Percentiles rank a stretch among this genome's conserved stretches.
Conservation (phyloP, 2,113 vertebrate species). For the Erinaceus europaeus region DNA sequence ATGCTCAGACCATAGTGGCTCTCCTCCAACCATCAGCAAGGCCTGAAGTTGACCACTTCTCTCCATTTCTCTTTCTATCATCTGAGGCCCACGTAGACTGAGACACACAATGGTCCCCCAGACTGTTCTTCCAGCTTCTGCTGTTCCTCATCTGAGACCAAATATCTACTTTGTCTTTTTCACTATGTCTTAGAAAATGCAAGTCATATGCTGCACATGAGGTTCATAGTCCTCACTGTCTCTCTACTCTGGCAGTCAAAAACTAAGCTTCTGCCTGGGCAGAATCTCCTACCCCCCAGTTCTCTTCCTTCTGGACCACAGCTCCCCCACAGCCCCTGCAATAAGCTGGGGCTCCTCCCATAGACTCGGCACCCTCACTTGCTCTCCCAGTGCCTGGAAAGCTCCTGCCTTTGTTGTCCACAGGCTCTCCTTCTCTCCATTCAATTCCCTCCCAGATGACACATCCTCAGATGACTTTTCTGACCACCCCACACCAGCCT, state of each 20-base stretch:
- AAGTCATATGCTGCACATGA: neutral
- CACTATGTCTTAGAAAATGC: neutral
- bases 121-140: neutral
- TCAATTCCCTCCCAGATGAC: neutral
- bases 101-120: neutral
- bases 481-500: neutral
- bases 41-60: neutral
- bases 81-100: neutral
- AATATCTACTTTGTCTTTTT: neutral
- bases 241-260: neutral
- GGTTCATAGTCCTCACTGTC: neutral
- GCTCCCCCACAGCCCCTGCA: neutral
- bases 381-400: neutral
- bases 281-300: neutral
- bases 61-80: neutral
- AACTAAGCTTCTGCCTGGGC: neutral
- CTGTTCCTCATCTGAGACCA: neutral
- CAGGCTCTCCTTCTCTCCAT: neutral
- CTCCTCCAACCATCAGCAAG: neutral
- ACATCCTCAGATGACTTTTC: neutral
- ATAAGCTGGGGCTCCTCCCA: neutral
- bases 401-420: neutral
- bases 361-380: neutral
- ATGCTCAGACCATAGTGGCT: too few relatives aligned
- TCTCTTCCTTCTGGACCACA: neutral